Percentiles rank a stretch among this genome's conserved stretches.
Evolutionary conservation across 2,888 invertebrate species (phyloP).

Genomic region (Laspeyria flexula): DNA sequence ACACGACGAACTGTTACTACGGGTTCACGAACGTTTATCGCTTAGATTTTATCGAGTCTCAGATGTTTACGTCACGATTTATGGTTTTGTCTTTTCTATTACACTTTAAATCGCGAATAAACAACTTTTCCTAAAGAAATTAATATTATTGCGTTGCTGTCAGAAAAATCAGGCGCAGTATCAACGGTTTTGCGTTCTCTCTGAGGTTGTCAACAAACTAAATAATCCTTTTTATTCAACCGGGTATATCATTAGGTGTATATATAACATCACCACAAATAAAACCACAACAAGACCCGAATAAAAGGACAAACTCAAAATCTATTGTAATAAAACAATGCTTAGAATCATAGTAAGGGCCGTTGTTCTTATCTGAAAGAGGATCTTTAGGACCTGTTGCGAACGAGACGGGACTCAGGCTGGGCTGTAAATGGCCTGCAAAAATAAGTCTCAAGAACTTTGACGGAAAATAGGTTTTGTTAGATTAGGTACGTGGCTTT

Average conservation of each 20-base stretch:
- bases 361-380: conserved; percentile 27
- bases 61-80: no score
- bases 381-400: conserved; percentile 48
- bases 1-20: conserved; percentile 25
- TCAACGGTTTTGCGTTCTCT: no score
- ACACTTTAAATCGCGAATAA: no score
- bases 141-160: no score
- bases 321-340: not conserved
- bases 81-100: no score
- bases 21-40: conserved; percentile 19
- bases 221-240: no score
- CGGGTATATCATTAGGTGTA: no score
- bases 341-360: conserved; percentile 24
- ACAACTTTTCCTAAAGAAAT: no score
- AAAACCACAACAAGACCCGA: not conserved
- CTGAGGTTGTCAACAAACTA: no score
- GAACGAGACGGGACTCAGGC: conserved; percentile 19
- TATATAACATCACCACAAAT: no score
- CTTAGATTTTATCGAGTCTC: no score
- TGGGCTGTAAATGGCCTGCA: conserved; percentile 26
- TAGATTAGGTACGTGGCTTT: not conserved
- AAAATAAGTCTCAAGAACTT: conserved; percentile 20
- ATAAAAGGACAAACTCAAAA: not conserved
- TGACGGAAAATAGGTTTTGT: conserved; percentile 1
- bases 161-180: no score